These are phyloP conservation scores for Papilio machaon DNA, from an alignment of 1,140 invertebrate genomes.

Conservation along the genomic window DNA sequence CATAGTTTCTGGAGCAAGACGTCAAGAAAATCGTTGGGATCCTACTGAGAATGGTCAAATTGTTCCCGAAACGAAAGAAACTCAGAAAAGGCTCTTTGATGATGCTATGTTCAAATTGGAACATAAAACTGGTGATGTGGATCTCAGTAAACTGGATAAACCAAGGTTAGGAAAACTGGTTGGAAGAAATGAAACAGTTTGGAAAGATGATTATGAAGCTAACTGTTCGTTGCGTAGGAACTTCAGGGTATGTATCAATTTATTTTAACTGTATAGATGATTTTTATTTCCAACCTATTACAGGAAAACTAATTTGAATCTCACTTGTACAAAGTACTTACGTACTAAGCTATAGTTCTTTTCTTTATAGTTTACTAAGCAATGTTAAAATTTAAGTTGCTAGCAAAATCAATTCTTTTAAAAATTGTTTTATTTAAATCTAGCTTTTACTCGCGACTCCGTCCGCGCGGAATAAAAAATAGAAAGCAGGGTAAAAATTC, in stretches of 20 bases:
- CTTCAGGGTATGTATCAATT: slow-evolving; percentile 88
- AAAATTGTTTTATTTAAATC: no score
- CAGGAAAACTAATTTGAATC: not conserved
- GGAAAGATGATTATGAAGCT: slow-evolving; percentile 95
- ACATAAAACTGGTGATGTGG: slow-evolving; percentile 92
- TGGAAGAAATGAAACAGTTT: slow-evolving; percentile 88
- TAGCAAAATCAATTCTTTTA: no score
- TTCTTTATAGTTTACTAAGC: no score
- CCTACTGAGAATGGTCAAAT: slow-evolving; percentile 97
- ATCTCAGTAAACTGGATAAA: slow-evolving; percentile 86
- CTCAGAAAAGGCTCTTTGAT: slow-evolving; percentile 92
- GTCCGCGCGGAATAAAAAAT: no score
- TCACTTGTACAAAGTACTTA: not conserved
- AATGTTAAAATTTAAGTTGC: no score
- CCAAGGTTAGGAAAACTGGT: slow-evolving; percentile 89
- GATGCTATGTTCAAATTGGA: slow-evolving; percentile 99
- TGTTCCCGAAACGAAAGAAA: slow-evolving; percentile 94
- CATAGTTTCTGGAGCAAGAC: slow-evolving; percentile 95
- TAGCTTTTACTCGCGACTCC: no score
- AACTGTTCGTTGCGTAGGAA: slow-evolving; percentile 91
- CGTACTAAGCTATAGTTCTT: no score
- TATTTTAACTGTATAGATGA: not conserved
- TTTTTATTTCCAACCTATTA: not conserved
- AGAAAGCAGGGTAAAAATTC: no score
- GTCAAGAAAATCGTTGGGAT: slow-evolving; percentile 99